These are phyloP conservation scores for Sander lucioperca DNA, from an alignment of 2,113 vertebrate species.

Conservation along the genomic window DNA sequence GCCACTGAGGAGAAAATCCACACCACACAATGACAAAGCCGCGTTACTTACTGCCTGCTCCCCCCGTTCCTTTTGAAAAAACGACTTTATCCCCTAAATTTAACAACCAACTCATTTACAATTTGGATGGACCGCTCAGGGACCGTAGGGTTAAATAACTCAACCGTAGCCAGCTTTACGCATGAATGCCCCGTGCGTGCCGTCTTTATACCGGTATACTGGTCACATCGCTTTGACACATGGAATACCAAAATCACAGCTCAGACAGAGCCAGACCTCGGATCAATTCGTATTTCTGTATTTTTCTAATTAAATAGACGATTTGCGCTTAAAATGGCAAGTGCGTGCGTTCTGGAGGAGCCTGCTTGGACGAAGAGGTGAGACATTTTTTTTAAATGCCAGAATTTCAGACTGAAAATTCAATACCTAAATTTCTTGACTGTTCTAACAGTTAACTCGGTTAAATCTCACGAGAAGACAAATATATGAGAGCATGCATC, in stretches of 20 bases:
- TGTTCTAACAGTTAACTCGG: not conserved
- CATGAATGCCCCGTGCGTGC: slow-evolving; percentile 72
- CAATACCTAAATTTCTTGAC: not conserved
- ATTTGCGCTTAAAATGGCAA: slow-evolving; percentile 59
- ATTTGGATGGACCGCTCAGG: slow-evolving; percentile 60
- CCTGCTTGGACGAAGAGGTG: slow-evolving; percentile 65
- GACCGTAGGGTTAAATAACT: slow-evolving; percentile 73
- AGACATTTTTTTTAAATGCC: slow-evolving; percentile 40
- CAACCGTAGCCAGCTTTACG: slow-evolving; percentile 72
- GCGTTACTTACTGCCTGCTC: slow-evolving; percentile 20
- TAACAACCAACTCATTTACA: slow-evolving; percentile 46
- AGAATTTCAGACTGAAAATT: slow-evolving; percentile 8
- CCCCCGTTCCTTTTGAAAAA: slow-evolving; percentile 1
- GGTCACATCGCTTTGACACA: slow-evolving; percentile 54
- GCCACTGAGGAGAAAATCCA: slow-evolving; percentile 38
- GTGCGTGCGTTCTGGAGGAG: slow-evolving; percentile 40
- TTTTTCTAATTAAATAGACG: slow-evolving; percentile 21
- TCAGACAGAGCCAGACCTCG: slow-evolving; percentile 10
- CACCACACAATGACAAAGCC: slow-evolving; percentile 57
- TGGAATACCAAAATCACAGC: slow-evolving; percentile 54
- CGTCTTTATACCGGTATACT: slow-evolving; percentile 37
- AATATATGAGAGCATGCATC: not conserved
- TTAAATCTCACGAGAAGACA: slow-evolving; percentile 1
- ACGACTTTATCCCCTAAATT: slow-evolving; percentile 12
- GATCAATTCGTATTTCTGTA: slow-evolving; percentile 26